Conservation (phyloP, 2,888 invertebrate genomes). For the Napeogenes inachia region DNA sequence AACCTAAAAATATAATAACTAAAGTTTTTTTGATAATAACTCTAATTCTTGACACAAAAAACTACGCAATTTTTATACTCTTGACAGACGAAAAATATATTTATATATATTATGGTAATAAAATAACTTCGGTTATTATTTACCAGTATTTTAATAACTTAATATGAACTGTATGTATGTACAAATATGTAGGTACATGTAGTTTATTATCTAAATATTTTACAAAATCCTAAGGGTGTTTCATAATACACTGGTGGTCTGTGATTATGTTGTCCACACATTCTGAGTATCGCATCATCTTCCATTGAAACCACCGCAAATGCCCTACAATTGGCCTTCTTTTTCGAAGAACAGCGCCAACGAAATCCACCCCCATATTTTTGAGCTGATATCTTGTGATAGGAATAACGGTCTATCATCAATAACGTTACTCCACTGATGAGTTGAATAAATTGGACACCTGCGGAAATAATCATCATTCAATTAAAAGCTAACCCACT, state of each 20-base stretch:
- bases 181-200: background rate
- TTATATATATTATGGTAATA: too few species aligned
- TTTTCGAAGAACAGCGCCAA: constrained; percentile 31
- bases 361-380: constrained; percentile 23
- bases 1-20: too few species aligned
- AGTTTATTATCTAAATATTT: background rate
- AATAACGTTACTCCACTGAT: constrained; percentile 34
- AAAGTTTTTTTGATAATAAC: too few species aligned
- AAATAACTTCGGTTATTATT: too few species aligned
- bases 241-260: constrained; percentile 26
- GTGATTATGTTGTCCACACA: constrained; percentile 29
- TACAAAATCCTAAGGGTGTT: constrained; percentile 20
- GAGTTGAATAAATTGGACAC: constrained; percentile 21
- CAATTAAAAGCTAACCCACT: too few species aligned
- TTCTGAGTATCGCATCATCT: constrained; percentile 20
- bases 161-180: too few species aligned
- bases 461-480: constrained; percentile 3
- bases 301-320: constrained; percentile 32
- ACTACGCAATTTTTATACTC: too few species aligned
- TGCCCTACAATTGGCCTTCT: constrained; percentile 32
- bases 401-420: constrained; percentile 38
- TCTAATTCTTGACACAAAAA: too few species aligned
- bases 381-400: constrained; percentile 30
- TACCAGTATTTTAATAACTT: too few species aligned
- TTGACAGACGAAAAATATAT: too few species aligned